Base-by-base conservation (phyloP, 2,888 invertebrate genomes). In the Caenorhabditis uteleia region DNA sequence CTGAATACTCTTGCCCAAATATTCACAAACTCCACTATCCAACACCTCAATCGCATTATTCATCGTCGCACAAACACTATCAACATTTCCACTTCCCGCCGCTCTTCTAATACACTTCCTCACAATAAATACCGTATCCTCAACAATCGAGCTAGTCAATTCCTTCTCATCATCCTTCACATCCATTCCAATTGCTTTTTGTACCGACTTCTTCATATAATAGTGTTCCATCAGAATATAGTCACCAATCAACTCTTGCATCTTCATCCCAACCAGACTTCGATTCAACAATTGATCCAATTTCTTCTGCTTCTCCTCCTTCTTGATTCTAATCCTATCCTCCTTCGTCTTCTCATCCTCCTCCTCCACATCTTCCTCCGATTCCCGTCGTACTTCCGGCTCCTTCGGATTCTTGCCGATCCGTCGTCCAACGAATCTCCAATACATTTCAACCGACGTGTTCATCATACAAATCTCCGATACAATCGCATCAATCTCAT, bases 121-220 rank as follows among this genome's bases (percentile, higher is more conserved):
- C 2, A 95, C 89, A 72, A 98, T 93, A 84, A 93, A 98, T 86
- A 97, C 97, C 0, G 95, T 91, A 85, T 98, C 97, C 84, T 98
- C 98, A 0, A 97, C 91, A 87, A 98, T 90, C 74, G 92, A 94
- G 2, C 78, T 64, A 45, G 90, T 90, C 29, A 85, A 77, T 25
- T 84, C 78, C n/a, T 40, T 23, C 7, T 83, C 82, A 27, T 85
- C 84, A 50, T 91, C 65, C 90, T 85, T 78, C 89, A 89, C 85
- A 79, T 93, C 92, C 87, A 93, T 87, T 56, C 88, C 88, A 47
- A 93, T 88, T 1, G 95, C 97, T 85, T 95, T 97, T 43, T 89
- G 88, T 0, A 95, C 91, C 80, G 93, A 95, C 85, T 95, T 94
- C 74, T 92, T 91, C 88, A 97, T 89, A 84, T 93, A 97, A 85